Evolutionary conservation across 2,113 vertebrate species (phyloP).

Genomic region (Agelaius tricolor): DNA sequence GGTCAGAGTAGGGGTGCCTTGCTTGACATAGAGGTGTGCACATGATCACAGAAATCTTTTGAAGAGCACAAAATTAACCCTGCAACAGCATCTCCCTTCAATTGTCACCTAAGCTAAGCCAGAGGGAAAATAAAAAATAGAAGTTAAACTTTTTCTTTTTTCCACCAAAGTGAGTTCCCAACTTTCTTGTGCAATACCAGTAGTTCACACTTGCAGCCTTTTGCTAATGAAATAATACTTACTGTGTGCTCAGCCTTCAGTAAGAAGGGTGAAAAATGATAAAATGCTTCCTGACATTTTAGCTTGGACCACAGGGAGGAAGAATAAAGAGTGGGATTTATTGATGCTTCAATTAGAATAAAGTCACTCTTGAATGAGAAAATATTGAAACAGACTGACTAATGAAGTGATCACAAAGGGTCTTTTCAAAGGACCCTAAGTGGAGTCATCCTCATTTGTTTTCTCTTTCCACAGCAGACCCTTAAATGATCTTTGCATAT

Average conservation of each 20-base stretch:
- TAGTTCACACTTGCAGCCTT: not conserved
- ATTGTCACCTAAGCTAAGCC: not conserved
- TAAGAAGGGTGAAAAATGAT: not conserved
- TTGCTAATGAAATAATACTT: not conserved
- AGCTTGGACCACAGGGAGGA: constrained; percentile 28
- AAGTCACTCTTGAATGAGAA: constrained; percentile 38
- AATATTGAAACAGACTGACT: constrained; percentile 60
- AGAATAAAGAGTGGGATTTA: constrained; percentile 38
- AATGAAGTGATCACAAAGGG: constrained; percentile 53
- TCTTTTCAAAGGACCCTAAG: constrained; percentile 52
- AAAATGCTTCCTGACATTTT: constrained; percentile 39
- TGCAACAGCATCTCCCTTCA: not conserved
- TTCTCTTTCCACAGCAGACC: constrained; percentile 19
- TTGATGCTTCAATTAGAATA: constrained; percentile 38
- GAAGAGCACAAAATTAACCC: not conserved
- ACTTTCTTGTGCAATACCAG: not conserved
- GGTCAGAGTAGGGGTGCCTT: not conserved
- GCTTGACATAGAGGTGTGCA: not conserved
- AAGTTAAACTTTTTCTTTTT: not conserved
- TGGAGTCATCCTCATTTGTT: constrained; percentile 16
- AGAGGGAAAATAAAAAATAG: not conserved
- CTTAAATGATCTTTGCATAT: constrained; percentile 42
- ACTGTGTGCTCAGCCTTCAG: not conserved
- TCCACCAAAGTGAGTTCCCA: not conserved
- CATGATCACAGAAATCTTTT: not conserved